A percentile compares a stretch with the other conserved stretches of the same genome.
phyloP scores from a whole-genome alignment of 1,140 invertebrate genomes.

The Mesaphorura yosii region DNA sequence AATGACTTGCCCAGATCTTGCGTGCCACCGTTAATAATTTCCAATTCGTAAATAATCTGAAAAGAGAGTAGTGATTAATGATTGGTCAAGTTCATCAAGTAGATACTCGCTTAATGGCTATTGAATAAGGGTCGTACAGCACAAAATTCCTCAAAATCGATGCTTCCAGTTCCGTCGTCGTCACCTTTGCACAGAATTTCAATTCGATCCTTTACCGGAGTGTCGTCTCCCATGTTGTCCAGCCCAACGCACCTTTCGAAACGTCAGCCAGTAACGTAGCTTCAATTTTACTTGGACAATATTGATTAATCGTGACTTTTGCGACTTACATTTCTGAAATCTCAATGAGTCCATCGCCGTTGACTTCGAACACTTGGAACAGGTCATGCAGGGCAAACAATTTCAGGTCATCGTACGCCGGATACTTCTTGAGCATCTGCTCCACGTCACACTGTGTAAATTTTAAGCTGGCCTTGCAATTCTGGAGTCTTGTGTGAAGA shows the following conservation, averaged over 20 bases:
- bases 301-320: neutral
- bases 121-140: too few relatives aligned
- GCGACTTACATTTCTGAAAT: constrained; percentile 23
- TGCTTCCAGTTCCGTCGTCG: constrained; percentile 25
- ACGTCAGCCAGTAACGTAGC: neutral
- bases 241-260: constrained; percentile 24
- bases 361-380: constrained; percentile 29
- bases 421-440: constrained; percentile 20
- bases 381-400: constrained; percentile 28
- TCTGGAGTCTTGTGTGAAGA: constrained; percentile 19
- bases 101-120: neutral
- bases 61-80: neutral
- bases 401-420: constrained; percentile 20
- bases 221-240: constrained; percentile 27
- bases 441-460: constrained; percentile 22
- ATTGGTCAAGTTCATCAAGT: neutral
- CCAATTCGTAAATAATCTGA: constrained; percentile 21
- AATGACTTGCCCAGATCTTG: constrained; percentile 18
- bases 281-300: neutral
- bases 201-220: constrained; percentile 18
- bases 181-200: constrained; percentile 17
- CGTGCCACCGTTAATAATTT: constrained; percentile 6
- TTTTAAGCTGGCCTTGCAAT: constrained; percentile 22
- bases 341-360: constrained; percentile 30
- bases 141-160: constrained; percentile 31